Base-by-base conservation (phyloP, 92 coral and sea anemone species). In the Umimayanthus kanabou region DNA sequence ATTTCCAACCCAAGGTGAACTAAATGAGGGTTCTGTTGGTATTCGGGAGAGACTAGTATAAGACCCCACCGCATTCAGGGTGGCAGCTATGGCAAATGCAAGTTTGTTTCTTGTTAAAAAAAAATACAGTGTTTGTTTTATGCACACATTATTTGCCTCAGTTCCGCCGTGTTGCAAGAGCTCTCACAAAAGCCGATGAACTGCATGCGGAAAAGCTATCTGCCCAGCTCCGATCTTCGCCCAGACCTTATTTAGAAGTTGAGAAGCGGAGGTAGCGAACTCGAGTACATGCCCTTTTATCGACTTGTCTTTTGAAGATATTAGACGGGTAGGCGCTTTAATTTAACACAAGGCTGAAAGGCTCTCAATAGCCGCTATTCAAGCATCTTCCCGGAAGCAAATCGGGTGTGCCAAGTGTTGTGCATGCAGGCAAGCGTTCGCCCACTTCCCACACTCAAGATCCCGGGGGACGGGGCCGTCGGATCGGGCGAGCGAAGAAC, bases 331-430 rank as follows among this genome's bases (percentile, higher is more conserved):
- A 23, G 14, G 20, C 61, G 81, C 39, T 42, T 77, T 64, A 77
- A 77, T 42, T 77, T 64, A 77, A 77, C 58, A 77, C 80, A 25
- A 42, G 80, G 18, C 80, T 77, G 81, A 77, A 77, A 43, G 22
- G 57, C 81, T 43, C 64, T 47, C n/a, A 14, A 43, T 5, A 23
- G 69, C 69, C 69, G 26, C n/a, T 53, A 43, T 4, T 22, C 39
- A 26, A 77, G 53, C 57, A 33, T 28, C 65, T 39, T 9, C 81
- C 50, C 61, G 65, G 39, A 10, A 5, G 23, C 79, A 75, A 74
- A 37, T 74, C 78, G 39, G 45, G 47, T 33, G 10, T 72, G 30
- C 28, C 14, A 26, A 40, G 0, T 73, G 30, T 73, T 5, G 23
- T 73, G 69, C 69, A 20, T 73, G 69, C 69, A 20, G 23, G 4